Base-by-base conservation (phyloP, 2,888 invertebrate species). In the Empis livida region DNA sequence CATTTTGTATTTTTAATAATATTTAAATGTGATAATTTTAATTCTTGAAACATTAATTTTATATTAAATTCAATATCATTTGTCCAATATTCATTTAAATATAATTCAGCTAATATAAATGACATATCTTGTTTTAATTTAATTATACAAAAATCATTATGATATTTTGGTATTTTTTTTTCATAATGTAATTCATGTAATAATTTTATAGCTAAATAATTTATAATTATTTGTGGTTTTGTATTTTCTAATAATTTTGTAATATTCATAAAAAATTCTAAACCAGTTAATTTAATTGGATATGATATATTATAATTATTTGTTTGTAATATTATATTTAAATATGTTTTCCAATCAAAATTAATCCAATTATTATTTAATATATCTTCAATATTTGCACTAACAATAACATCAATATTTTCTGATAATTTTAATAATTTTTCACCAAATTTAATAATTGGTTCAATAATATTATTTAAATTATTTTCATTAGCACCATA, bases 191-290 rank as follows among this genome's bases (percentile, higher is more conserved):
- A 55, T 2, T 46, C 44, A 43, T 58, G 59, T 4, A 66, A 52
- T 11, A 66, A 54, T 46, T 57, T 58, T 51, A 66, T 49, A n/a
- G 67, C 58, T 45, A 66, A 51, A 45, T 66, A 66, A 48, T 67
- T 66, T 11, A 67, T 67, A 10, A 59, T 61, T 1, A 62, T 61
- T 17, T 54, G 47, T 35, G 35, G 35, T 35, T 35, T n/a, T n/a
- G n/a, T n/a, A n/a, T 35, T n/a, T 13, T 13, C 4, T 5, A 35
- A n/a, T n/a, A 35, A 13, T 35, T 13, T n/a, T n/a, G 13, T n/a
- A 13, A 35, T 8, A n/a, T 35, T 13, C 5, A 2, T 35, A 9
- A 35, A 35, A 35, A n/a, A 35, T 13, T n/a, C 5, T 13, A 9
- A 35, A 13, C 35, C 35, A 35, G n/a, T n/a, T 5, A 35, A n/a